These are phyloP conservation scores for Catocala fraxini DNA, from an alignment of 2,888 invertebrate genomes.

Conservation along the genomic window DNA sequence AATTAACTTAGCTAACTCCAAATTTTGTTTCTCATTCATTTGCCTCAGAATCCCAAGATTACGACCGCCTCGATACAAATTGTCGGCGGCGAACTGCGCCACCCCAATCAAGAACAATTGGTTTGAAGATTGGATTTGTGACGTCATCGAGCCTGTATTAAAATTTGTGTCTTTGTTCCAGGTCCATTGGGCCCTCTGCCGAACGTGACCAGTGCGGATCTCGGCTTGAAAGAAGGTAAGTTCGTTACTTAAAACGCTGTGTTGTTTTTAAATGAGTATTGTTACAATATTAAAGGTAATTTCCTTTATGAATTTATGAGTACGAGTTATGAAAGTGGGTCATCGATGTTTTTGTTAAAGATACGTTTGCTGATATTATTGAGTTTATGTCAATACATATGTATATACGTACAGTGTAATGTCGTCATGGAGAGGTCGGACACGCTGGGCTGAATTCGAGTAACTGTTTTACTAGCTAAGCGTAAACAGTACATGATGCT, in stretches of 20 bases:
- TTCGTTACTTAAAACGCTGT: not conserved
- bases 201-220: conserved; percentile 72
- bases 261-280: too few species aligned
- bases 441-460: too few species aligned
- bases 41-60: conserved; percentile 18
- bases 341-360: too few species aligned
- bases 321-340: too few species aligned
- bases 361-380: too few species aligned
- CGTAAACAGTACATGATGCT: too few species aligned
- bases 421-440: too few species aligned
- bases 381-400: too few species aligned
- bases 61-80: conserved; percentile 37
- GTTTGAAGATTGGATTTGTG: conserved; percentile 28
- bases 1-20: conserved; percentile 36
- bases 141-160: conserved; percentile 10
- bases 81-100: conserved; percentile 18
- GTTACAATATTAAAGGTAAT: too few species aligned
- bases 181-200: conserved; percentile 77
- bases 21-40: conserved; percentile 44
- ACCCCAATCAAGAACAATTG: conserved; percentile 42
- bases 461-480: too few species aligned
- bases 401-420: too few species aligned
- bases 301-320: too few species aligned
- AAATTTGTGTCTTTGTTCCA: conserved; percentile 57
- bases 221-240: conserved; percentile 76